A percentile compares a stretch with the other conserved stretches of the same genome.
These are phyloP conservation scores for Vulpes vulpes DNA, from an alignment of 2,113 vertebrate genomes.

Conservation along the genomic window DNA sequence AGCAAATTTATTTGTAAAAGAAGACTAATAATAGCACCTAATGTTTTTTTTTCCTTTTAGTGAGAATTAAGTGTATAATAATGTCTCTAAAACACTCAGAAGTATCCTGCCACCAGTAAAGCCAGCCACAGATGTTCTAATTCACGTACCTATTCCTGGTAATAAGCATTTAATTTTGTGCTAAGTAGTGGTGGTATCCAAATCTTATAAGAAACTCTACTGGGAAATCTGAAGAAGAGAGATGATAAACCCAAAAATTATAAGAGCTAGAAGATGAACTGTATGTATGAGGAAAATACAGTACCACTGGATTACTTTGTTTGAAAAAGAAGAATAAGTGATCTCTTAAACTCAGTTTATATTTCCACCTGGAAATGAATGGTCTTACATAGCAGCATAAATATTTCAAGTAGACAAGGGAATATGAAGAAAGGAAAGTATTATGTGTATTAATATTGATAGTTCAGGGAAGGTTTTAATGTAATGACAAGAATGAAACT, in stretches of 20 bases:
- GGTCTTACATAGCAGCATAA: neutral
- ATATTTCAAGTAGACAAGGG: conserved; percentile 45
- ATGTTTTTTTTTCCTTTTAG: neutral
- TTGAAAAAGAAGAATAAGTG: conserved; percentile 40
- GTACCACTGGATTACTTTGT: neutral
- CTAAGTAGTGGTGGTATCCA: neutral
- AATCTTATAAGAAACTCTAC: neutral
- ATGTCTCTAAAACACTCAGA: conserved; percentile 33
- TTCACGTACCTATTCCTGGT: neutral
- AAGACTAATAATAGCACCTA: neutral
- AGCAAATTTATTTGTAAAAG: conserved; percentile 43
- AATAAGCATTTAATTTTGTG: neutral
- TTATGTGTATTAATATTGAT: neutral
- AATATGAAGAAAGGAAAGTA: neutral
- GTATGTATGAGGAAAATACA: neutral
- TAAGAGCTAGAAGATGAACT: neutral
- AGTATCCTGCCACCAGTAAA: neutral
- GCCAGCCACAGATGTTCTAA: neutral
- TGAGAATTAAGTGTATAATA: neutral
- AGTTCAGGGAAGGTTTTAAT: conserved; percentile 12
- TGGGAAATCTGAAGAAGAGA: neutral
- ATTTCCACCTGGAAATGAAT: conserved; percentile 43
- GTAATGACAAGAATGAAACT: conserved; percentile 4
- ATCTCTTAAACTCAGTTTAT: conserved; percentile 51
- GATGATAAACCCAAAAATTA: neutral